Evolutionary conservation across 2,888 invertebrate genomes (phyloP), one percentile per base, ranked within the genome.

Genomic region (Lasioglossum lativentre): DNA sequence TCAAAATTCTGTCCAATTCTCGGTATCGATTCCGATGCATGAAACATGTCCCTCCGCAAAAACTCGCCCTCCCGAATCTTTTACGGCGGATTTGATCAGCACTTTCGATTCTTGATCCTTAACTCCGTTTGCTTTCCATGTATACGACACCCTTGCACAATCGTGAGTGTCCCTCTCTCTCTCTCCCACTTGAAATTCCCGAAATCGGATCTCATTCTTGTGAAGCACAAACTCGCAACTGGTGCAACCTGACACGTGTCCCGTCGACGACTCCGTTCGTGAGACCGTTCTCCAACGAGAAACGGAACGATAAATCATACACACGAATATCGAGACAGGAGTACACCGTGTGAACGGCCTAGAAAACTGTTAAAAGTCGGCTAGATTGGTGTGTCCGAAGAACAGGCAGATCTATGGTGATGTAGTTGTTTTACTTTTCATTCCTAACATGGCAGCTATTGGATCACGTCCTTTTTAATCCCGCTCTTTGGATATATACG

Each of bases 391-490:
- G 94, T 94, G 93, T 94, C 93, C 93, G 93, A 94, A 94, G 94
- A 94, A 94, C 94, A 95, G 95, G 93, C 94, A 95, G 94, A 94
- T 94, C 93, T 88, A 95, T 95, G 94, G 97, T 97, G 96, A 96
- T 96, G 95, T 96, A 98, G 98, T 97, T 97, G 96, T 98, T 98
- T 96, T 98, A 97, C 96, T 97, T 98, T 97, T 98, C 98, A 95
- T 98, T 98, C 96, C 96, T 98, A 94, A 98, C 97, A 94, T 98
- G 98, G 97, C 99, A 99, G 98, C 97, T 99, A 92, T 97, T 99
- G 96, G 99, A 99, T 96, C 99, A 99, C 96, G 98, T 99, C 85
- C 97, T 99, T 90, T 99, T 99, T 97, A 99, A 99, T 96, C 99
- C 99, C 14, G 98, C 99, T 47, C 96, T 99, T 87, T 99, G 99